phyloP scores from a whole-genome alignment of 30 jellyfish, hydroid and myxozoan species.

The Aurelia aurita complex sp. Pacific region DNA sequence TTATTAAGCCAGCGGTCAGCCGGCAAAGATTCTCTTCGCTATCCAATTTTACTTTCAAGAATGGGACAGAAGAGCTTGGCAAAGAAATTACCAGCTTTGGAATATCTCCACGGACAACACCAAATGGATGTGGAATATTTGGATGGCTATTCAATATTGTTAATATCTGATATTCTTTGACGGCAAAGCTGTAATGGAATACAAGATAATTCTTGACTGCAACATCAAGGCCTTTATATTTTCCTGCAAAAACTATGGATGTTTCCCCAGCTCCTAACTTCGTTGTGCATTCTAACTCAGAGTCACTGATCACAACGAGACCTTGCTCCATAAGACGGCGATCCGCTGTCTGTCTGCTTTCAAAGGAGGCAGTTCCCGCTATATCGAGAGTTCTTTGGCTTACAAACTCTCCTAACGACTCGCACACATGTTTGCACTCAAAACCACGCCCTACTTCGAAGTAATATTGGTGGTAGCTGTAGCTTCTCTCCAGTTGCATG shows the following conservation, averaged over 20 bases:
- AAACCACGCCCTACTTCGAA: conserved; percentile 11
- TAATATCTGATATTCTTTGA: conserved; percentile 23
- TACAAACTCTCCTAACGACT: conserved; percentile 26
- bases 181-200: conserved; percentile 10
- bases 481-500: conserved; percentile 12
- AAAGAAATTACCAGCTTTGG: conserved; percentile 9
- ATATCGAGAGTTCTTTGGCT: conserved; percentile 20
- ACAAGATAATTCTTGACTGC: conserved; percentile 21
- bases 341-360: conserved; percentile 24
- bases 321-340: conserved; percentile 21
- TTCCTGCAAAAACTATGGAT: conserved; percentile 16
- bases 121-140: conserved; percentile 35
- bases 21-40: conserved; percentile 17
- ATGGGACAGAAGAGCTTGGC: conserved; percentile 16
- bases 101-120: conserved; percentile 28
- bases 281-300: conserved; percentile 14
- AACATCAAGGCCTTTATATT: conserved; percentile 4
- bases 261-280: conserved; percentile 26
- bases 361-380: conserved; percentile 35
- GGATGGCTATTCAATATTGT: conserved; percentile 23
- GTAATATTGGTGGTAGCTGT: conserved; percentile 32
- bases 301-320: conserved; percentile 17
- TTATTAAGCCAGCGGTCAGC: conserved; percentile 5
- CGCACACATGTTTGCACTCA: conserved; percentile 21
- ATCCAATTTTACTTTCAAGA: background rate